Evolutionary conservation across 1,140 invertebrate genomes (phyloP).

Genomic region (Oncopodura yosiiana): DNA sequence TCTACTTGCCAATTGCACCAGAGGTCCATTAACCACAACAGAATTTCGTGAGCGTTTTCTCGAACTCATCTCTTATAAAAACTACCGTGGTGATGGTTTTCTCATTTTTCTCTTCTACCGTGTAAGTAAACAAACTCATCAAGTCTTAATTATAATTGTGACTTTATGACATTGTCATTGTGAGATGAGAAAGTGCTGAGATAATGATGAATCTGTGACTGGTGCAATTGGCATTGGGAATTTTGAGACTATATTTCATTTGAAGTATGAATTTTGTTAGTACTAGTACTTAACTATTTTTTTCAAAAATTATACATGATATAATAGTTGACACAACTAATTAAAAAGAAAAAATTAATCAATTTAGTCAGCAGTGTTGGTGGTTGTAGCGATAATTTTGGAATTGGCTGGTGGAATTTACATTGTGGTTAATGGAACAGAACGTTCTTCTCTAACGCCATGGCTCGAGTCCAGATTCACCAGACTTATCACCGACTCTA

Average conservation of each 20-base stretch:
- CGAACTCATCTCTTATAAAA: slow-evolving; percentile 10
- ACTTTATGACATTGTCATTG: no score
- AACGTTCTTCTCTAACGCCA: slow-evolving; percentile 64
- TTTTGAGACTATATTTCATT: no score
- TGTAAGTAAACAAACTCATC: slow-evolving; percentile 8
- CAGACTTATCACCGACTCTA: slow-evolving; percentile 58
- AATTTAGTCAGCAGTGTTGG: slow-evolving; percentile 19
- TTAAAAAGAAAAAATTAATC: no score
- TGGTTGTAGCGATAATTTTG: slow-evolving; percentile 53
- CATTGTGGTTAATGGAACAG: slow-evolving; percentile 64
- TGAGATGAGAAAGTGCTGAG: background rate
- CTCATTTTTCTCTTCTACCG: slow-evolving; percentile 27
- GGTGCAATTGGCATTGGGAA: no score
- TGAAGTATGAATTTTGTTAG: no score
- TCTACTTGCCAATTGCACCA: slow-evolving; percentile 22
- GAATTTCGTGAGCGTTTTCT: slow-evolving; percentile 11
- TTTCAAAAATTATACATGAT: no score
- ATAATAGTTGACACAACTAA: no score
- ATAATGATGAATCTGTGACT: background rate
- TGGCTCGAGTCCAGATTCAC: slow-evolving; percentile 57
- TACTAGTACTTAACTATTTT: background rate
- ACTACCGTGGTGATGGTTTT: slow-evolving; percentile 18
- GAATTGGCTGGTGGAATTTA: slow-evolving; percentile 64
- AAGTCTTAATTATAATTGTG: no score
- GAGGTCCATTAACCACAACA: slow-evolving; percentile 16